A percentile compares a stretch with the other conserved stretches of the same genome.
Evolutionary conservation across 2,888 invertebrate species (phyloP).

Genomic region (Acrobasis consociella): DNA sequence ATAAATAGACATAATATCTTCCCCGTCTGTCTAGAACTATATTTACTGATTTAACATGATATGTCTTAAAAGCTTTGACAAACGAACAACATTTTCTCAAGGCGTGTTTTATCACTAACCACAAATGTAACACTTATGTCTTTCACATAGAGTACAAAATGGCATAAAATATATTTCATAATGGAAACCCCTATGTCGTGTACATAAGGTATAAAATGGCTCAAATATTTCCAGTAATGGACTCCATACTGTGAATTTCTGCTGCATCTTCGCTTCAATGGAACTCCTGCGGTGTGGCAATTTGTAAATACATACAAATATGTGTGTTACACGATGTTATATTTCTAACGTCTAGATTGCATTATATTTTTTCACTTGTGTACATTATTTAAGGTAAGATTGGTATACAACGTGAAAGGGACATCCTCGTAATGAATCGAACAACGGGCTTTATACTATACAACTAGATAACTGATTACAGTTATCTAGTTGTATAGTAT

Average conservation of each 20-base stretch:
- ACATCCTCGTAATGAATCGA: too few species aligned
- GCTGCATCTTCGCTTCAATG: slow-evolving; percentile 7
- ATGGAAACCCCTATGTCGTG: not conserved
- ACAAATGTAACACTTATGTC: not conserved
- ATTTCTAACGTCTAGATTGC: not conserved
- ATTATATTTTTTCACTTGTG: too few species aligned
- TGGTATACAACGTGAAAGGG: too few species aligned
- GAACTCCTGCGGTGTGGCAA: slow-evolving; percentile 13
- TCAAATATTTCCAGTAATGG: slow-evolving; percentile 16
- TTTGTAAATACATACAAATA: slow-evolving; percentile 15
- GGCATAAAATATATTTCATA: not conserved
- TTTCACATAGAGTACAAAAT: slow-evolving; percentile 1
- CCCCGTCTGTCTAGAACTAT: too few species aligned
- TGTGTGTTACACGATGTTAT: not conserved
- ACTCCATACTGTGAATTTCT: slow-evolving; percentile 7
- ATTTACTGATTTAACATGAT: too few species aligned
- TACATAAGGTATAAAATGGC: slow-evolving; percentile 7
- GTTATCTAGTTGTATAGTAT: too few species aligned
- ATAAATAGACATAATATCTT: too few species aligned
- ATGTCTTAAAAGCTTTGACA: slow-evolving; percentile 3
- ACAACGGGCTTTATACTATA: too few species aligned
- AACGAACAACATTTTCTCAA: not conserved
- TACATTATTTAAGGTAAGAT: too few species aligned
- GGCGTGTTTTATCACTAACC: not conserved
- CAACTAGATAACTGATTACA: too few species aligned